Percentiles rank a stretch among this genome's conserved stretches.
Evolutionary conservation across 1,140 invertebrate genomes (phyloP).

Genomic region (Leptestheria dahalacensis): DNA sequence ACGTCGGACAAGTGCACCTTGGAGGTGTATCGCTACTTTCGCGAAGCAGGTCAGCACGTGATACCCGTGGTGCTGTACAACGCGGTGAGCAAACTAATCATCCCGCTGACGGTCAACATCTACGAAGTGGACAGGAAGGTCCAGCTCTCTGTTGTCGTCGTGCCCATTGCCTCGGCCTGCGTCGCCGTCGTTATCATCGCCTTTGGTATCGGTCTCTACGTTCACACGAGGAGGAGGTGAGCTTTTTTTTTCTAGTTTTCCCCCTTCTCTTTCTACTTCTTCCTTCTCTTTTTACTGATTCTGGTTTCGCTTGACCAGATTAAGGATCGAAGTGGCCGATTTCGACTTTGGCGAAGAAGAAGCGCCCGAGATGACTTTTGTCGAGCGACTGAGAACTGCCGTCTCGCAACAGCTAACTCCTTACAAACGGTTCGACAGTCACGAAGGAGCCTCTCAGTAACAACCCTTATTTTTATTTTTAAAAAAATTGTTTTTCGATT

Average conservation of each 20-base stretch:
- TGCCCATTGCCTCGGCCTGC: constrained; percentile 12
- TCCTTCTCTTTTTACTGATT: background rate
- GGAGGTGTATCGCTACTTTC: constrained; percentile 9
- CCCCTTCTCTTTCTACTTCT: background rate
- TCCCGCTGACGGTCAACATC: constrained; percentile 11
- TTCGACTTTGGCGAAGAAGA: constrained; percentile 11
- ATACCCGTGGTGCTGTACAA: constrained; percentile 10
- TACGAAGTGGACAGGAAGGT: constrained; percentile 12
- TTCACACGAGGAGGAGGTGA: constrained; percentile 9
- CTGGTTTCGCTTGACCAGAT: background rate
- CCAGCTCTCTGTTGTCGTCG: constrained; percentile 13
- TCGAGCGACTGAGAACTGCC: background rate
- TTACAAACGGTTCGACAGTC: background rate
- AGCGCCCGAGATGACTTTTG: constrained; percentile 6
- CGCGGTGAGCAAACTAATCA: constrained; percentile 7
- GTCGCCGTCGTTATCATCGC: constrained; percentile 14
- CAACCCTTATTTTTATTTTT: too few species aligned
- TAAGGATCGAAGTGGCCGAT: constrained; percentile 14
- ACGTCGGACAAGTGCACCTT: constrained; percentile 3
- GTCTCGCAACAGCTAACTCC: background rate
- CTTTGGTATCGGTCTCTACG: constrained; percentile 12
- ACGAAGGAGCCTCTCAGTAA: background rate
- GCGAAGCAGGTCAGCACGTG: constrained; percentile 6
- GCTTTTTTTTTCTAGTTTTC: background rate
- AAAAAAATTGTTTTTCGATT: too few species aligned